Evolutionary conservation across 2,888 invertebrate species (phyloP).

Genomic region (Xylocampa areola): DNA sequence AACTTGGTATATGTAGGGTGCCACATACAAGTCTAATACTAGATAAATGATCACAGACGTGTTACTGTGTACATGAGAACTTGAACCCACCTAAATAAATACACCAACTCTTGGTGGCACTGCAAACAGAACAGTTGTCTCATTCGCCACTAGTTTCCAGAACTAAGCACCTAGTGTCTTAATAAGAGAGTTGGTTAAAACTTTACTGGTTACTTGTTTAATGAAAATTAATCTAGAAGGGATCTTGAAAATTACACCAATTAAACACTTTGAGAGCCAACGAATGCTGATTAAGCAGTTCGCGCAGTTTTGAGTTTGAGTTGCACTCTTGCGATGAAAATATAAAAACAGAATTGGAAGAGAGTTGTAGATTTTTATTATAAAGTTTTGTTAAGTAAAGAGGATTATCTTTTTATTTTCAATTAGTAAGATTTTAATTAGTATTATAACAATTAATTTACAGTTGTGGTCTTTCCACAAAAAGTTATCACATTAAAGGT

Average conservation of each 20-base stretch:
- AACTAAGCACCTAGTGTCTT: constrained; percentile 29
- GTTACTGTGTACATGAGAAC: constrained; percentile 20
- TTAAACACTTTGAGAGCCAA: constrained; percentile 46
- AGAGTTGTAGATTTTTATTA: not conserved
- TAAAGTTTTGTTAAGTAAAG: too few species aligned
- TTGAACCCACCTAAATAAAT: constrained; percentile 12
- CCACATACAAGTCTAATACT: not conserved
- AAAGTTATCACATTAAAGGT: too few species aligned
- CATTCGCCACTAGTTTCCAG: constrained; percentile 11
- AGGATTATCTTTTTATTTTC: too few species aligned
- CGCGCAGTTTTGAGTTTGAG: constrained; percentile 17
- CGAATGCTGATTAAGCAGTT: constrained; percentile 35
- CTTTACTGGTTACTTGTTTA: constrained; percentile 61
- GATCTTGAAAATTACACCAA: constrained; percentile 53
- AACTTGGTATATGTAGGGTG: too few species aligned
- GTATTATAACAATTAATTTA: too few species aligned
- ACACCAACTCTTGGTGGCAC: not conserved
- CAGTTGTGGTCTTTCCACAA: too few species aligned
- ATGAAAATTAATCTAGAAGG: constrained; percentile 65
- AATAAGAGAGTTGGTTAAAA: constrained; percentile 43
- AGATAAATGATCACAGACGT: constrained; percentile 7
- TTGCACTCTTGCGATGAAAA: constrained; percentile 23
- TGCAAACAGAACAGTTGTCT: not conserved
- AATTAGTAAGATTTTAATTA: too few species aligned
- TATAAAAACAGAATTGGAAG: constrained; percentile 14